These are phyloP conservation scores for Tringa solitaria DNA, from an alignment of 2,113 vertebrate genomes.

Conservation along the genomic window DNA sequence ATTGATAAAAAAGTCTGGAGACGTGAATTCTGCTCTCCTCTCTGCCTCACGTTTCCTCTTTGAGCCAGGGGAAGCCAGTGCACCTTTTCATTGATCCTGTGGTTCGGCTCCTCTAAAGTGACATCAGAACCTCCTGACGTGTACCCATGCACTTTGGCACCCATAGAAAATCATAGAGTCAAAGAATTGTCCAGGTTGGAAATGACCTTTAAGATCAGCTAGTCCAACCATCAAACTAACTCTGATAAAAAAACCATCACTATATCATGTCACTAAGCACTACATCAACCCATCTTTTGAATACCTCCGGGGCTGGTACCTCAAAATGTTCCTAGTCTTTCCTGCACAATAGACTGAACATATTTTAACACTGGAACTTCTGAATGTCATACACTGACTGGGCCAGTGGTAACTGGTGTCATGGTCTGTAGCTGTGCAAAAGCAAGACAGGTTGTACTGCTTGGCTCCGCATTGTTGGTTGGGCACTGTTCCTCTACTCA, in stretches of 20 bases:
- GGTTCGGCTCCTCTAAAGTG: background rate
- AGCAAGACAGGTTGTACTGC: background rate
- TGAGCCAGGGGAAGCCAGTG: background rate
- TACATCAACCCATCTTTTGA: too few species aligned
- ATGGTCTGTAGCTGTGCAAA: background rate
- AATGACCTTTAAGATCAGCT: too few species aligned
- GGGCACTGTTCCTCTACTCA: background rate
- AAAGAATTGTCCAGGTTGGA: too few species aligned
- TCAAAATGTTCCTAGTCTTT: background rate
- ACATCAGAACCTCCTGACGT: background rate
- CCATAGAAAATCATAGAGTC: background rate
- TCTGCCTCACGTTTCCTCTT: background rate
- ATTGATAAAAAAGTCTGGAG: background rate
- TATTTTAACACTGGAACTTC: background rate
- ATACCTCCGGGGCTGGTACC: too few species aligned
- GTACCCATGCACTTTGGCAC: background rate
- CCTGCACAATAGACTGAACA: background rate
- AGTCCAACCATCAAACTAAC: too few species aligned
- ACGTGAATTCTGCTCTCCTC: rapidly evolving
- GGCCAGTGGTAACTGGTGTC: background rate
- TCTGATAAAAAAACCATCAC: too few species aligned
- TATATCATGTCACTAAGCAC: too few species aligned
- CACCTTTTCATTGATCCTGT: background rate
- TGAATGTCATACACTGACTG: background rate
- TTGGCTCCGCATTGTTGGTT: rapidly evolving